Base-by-base conservation (phyloP, 2,888 invertebrate species). In the Pyrrhia umbra region DNA sequence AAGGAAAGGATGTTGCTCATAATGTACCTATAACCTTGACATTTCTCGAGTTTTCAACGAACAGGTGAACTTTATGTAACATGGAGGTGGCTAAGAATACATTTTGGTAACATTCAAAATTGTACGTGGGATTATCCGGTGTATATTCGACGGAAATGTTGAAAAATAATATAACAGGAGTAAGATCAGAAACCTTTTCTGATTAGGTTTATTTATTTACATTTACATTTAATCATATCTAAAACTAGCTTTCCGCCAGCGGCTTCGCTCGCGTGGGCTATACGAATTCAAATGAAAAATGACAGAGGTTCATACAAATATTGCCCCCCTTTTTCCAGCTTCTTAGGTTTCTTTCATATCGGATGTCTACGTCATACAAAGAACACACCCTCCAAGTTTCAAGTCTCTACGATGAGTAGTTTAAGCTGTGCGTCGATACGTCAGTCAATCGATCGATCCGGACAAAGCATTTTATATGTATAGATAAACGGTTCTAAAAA, bases 11-110 rank as follows among this genome's bases (percentile, higher is more conserved):
- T 56, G 45, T 46, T 67, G 49, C 46, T 60, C 43, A 67, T 46
- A 47, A 45, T 59, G 21, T 23, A 49, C 43, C 2, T 45, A 52
- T 16, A 62, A 59, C 56, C 61, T 66, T 73, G 54, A 64, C 62
- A 68, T 79, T 72, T 68, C 39, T 25, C 16, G 65, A 49, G 8
- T 37, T 60, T 42, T 58, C 21, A 47, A 49, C 56, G 54, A 51
- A 50, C 27, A 60, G 51, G 52, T 39, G 43, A 67, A 75, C 54
- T 60, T 63, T 39, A 58, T 62, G 60, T 61, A 42, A 73, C 51
- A 71, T 56, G 69, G 0, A 52, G 51, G 58, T 51, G 60, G 45
- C 67, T 68, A 46, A 49, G 40, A 49, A 59, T 42, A 49, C 50
- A 46, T 54, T n/a, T 58, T 20, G 16, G 63, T 51, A 43, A 51